Evolutionary conservation across 2,888 invertebrate genomes (phyloP), one percentile per base, ranked within the genome.

Genomic region (Heliconius erato): DNA sequence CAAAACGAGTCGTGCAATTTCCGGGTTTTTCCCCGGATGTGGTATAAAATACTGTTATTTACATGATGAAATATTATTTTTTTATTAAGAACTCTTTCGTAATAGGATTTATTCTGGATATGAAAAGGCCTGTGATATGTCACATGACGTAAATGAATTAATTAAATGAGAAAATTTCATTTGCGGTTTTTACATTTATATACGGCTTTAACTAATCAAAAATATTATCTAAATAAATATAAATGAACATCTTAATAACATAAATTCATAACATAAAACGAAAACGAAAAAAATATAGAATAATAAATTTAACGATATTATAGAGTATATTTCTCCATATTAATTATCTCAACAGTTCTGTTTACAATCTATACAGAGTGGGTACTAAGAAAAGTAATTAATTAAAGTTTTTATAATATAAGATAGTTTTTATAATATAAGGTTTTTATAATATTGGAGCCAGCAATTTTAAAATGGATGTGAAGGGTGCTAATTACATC

Each of bases 401-500:
- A 26, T 26, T 44, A 19, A 63, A 63, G 19, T 65, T 49, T 67
- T 67, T 28, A 67, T 14, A 49, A 49, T 40, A 40, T 40, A 40
- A 9, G 40, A 40, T 0, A 40, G 40, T 40, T 11, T 40, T 40
- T 40, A 40, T 40, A 40, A 40, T 35, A 63, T 65, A n/a, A 65
- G 16, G 32, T 32, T 32, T 32, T 32, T 32, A 44, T 65, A 40
- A 23, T 65, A 44, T 44, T 76, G 65, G 26, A 72, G 59, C 40
- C 19, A 65, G 54, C 74, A n/a, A 74, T 78, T 80, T 79, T 59
- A 82, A 83, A 82, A 83, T 84, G 79, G 79, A 76, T n/a, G 49
- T 35, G 19, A 68, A 79, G 71, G 77, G 82, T 77, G 84, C 79
- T 85, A 85, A 85, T 85, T 83, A 80, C 82, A 72, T 84, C 80